Base-by-base conservation (phyloP, 2,888 invertebrate species). In the Adelphocoris suturalis region DNA sequence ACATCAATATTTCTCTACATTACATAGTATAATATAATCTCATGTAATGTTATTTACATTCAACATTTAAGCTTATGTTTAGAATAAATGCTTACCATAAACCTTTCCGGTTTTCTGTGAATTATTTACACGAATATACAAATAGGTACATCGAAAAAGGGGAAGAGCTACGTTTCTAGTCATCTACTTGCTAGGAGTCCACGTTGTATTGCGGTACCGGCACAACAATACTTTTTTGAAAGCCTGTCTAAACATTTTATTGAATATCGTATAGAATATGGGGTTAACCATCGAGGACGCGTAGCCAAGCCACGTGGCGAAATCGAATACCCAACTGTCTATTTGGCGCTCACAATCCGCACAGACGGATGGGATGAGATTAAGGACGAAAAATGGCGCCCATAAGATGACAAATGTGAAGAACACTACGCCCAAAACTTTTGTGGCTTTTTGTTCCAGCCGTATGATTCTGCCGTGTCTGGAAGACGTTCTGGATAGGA, bases 231-330 rank as follows among this genome's bases (percentile, higher is more conserved):
- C 97, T 93, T 97, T 97, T 93, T 97, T 97, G 93, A 98, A 98
- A 0, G 98, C 97, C 93, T 97, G 97, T 75, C 98, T 95, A 94
- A 98, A 98, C 90, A 97, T 97, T 93, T 98, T 97, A 94, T 98
- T 98, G 94, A 98, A 98, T 92, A 98, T 97, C 37, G 98, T 98
- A 93, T 98, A 98, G 94, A 98, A 98, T 92, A 98, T 97, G 0
- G 98, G 98, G 94, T 98, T 98, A 52, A 98, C 97, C 96, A 98
- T 98, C 16, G 98, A 98, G 93, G 98, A 98, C 89, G 98, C 97
- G 93, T 98, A 98, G 27, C 98, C 98, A 91, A 98, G 94, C 98
- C 98, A 98, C 81, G 98, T 96, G 90, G 97, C 98, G 91, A 97
- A 95, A 93, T 97, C 97, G 92, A 97, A 96, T 78, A 98, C 96